Conservation (phyloP, 1,140 invertebrate genomes). For the Argopecten irradians region DNA sequence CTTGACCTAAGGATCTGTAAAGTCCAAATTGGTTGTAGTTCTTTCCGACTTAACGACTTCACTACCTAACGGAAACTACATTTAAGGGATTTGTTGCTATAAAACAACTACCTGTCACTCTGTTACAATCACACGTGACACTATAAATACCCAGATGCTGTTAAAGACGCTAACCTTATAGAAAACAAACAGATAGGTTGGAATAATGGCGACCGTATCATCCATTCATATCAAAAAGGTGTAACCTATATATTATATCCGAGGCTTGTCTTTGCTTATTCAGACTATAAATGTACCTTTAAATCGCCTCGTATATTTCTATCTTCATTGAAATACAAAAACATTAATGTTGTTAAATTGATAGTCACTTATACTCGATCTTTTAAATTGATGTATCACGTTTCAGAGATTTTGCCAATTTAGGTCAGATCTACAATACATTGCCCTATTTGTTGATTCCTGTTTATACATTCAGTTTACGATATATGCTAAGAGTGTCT, state of each 20-base stretch:
- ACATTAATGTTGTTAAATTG: conserved; percentile 15
- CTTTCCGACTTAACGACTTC: no score
- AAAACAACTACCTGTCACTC: not conserved
- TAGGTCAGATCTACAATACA: not conserved
- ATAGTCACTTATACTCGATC: conserved; percentile 1
- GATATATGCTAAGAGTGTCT: not conserved
- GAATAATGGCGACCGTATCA: not conserved
- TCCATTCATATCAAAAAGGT: not conserved
- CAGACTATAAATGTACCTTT: not conserved
- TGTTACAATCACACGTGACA: not conserved
- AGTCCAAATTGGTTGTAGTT: not conserved
- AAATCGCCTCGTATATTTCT: not conserved
- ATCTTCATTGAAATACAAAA: conserved; percentile 18
- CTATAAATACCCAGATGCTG: not conserved
- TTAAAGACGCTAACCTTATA: not conserved
- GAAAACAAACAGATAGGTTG: not conserved
- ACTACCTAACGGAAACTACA: no score
- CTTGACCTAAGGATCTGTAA: not conserved
- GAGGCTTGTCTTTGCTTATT: not conserved
- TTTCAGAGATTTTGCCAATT: not conserved
- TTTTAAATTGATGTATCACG: conserved; percentile 12
- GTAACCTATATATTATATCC: not conserved
- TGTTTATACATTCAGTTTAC: not conserved
- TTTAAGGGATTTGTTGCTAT: not conserved
- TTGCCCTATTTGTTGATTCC: not conserved